These are phyloP conservation scores for Siphamia tubifer DNA, from an alignment of 2,113 vertebrate species.

Conservation along the genomic window DNA sequence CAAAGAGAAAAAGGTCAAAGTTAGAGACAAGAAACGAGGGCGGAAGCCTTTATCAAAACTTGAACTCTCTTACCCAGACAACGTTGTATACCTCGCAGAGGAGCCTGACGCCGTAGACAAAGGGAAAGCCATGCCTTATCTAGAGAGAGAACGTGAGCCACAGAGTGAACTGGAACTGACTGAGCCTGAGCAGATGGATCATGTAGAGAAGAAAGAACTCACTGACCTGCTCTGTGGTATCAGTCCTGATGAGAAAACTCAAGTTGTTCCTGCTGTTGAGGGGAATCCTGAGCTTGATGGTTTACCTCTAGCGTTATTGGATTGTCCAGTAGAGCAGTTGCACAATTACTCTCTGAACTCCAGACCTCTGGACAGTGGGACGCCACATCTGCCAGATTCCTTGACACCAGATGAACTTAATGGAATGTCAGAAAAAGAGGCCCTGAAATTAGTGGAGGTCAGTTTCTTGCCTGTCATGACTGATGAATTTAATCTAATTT, in stretches of 20 bases:
- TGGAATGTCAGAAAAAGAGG: constrained; percentile 3
- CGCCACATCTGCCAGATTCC: background rate
- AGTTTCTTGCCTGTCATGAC: background rate
- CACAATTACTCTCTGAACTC: constrained; percentile 73
- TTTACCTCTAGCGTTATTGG: constrained; percentile 27
- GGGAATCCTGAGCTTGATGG: constrained; percentile 55
- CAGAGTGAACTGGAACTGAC: background rate
- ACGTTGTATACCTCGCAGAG: constrained; percentile 62
- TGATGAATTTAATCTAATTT: background rate
- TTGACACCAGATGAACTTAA: constrained; percentile 1
- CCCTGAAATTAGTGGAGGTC: constrained; percentile 31
- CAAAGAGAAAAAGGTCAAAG: constrained; percentile 39
- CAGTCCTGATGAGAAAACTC: background rate
- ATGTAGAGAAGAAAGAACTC: constrained; percentile 8
- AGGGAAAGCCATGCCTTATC: constrained; percentile 7
- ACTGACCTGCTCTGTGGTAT: background rate
- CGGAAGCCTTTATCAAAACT: constrained; percentile 55
- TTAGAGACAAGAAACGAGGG: constrained; percentile 54
- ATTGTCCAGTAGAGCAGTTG: constrained; percentile 59
- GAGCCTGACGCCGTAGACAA: constrained; percentile 14
- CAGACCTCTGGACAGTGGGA: constrained; percentile 47
- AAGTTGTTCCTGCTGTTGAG: constrained; percentile 7
- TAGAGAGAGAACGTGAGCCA: constrained; percentile 6
- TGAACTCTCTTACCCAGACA: constrained; percentile 77
- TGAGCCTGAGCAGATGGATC: background rate